phyloP scores from a whole-genome alignment of 2,113 vertebrate genomes.

The Prinia subflava region DNA sequence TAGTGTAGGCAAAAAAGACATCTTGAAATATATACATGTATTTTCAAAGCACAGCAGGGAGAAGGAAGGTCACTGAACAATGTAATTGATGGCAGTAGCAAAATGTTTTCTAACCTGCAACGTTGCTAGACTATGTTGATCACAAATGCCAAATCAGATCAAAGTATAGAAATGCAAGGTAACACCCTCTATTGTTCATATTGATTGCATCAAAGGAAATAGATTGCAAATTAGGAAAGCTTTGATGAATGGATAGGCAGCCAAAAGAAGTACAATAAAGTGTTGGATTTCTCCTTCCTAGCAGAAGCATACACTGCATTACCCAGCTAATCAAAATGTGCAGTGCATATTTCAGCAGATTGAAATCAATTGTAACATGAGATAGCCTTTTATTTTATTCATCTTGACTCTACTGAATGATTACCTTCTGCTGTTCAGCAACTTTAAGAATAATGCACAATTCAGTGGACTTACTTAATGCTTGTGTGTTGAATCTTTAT shows the following conservation, averaged over 20 bases:
- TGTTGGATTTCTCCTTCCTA: background rate
- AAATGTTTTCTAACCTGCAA: slow-evolving; percentile 22
- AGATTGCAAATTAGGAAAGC: slow-evolving; percentile 57
- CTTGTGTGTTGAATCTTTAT: slow-evolving; percentile 19
- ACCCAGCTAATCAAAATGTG: slow-evolving; percentile 53
- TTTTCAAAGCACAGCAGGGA: slow-evolving; percentile 53
- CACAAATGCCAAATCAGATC: slow-evolving; percentile 44
- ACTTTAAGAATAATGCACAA: slow-evolving; percentile 49
- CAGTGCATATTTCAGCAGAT: slow-evolving; percentile 53
- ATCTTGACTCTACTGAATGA: slow-evolving; percentile 60
- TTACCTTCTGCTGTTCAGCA: slow-evolving; percentile 63
- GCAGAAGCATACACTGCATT: background rate
- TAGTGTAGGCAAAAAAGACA: slow-evolving; percentile 17
- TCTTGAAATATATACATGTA: slow-evolving; percentile 53
- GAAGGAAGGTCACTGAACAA: slow-evolving; percentile 50
- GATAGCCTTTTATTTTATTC: slow-evolving; percentile 68
- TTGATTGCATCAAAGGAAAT: slow-evolving; percentile 52
- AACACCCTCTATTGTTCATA: slow-evolving; percentile 42
- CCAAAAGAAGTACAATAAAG: slow-evolving; percentile 29
- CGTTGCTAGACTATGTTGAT: background rate
- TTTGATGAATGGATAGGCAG: slow-evolving; percentile 54
- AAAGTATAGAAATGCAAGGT: slow-evolving; percentile 46
- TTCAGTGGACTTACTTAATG: slow-evolving; percentile 20
- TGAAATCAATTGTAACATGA: slow-evolving; percentile 70
- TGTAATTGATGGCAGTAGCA: slow-evolving; percentile 42